Evolutionary conservation across 2,797 vertebrate genomes (phyloP), one percentile per base, ranked within the genome.

Genomic region (Acanthiza pusilla): DNA sequence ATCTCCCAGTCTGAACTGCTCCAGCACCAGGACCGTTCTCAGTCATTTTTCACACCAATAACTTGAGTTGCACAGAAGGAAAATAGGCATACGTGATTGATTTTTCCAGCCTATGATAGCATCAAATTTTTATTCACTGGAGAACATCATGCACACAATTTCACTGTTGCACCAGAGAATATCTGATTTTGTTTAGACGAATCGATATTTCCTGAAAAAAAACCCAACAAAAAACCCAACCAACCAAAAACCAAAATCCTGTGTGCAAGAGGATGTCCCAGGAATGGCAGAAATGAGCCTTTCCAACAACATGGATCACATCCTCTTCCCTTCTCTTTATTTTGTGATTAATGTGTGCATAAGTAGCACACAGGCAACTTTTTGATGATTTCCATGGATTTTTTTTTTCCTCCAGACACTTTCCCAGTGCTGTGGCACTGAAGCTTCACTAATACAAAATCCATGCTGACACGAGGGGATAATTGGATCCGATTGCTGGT

Each of bases 361-460:
- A 42, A 76, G 27, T 11, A 71, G 18, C 75, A 75, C 75, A 73
- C 14, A 9, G 79, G 50, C 55, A 89, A 18, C 48, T 66, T 36
- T 45, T 13, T 50, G 48, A 72, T 91, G 72, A 40, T 81, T 73
- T 21, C 60, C 53, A 55, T 66, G 38, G 16, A 72, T 25, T 43
- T 47, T 48, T 15, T 74, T 38, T 17, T 76, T 77, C 6, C 47
- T 72, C 50, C 10, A 43, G 45, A 73, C 29, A 2, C 48, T 76
- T 51, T 81, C 55, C 20, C 77, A 54, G 9, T 22, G 34, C 42
- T 20, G 6, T 15, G 27, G 20, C 77, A 61, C 68, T 93, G 75
- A 48, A 84, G 83, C 88, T 94, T 75, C 72, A 43, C 67, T 54
- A 94, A 96, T 27, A 68, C 51, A 81, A 96, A 94, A 96, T 87